Evolutionary conservation across 2,113 vertebrate species (phyloP).

Genomic region (Alaudala cheleensis): DNA sequence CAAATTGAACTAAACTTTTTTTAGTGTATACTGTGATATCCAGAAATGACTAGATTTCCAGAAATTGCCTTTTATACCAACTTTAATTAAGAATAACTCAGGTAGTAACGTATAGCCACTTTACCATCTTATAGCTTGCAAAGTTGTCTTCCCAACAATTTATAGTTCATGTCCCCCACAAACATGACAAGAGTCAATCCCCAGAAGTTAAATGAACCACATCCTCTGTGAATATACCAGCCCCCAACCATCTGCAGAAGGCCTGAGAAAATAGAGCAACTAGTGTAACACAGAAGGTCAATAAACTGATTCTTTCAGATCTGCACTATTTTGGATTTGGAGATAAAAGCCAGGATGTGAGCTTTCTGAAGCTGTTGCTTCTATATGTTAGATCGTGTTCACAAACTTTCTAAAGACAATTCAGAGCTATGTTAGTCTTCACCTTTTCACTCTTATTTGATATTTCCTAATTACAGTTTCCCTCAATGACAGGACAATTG

Average conservation of each 20-base stretch:
- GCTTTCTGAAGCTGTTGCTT: background rate
- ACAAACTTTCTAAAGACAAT: background rate
- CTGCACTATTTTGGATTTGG: background rate
- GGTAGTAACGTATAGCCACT: background rate
- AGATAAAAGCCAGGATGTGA: background rate
- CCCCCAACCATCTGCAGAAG: slow-evolving; percentile 42
- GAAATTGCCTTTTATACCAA: background rate
- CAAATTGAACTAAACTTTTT: background rate
- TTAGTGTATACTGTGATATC: background rate
- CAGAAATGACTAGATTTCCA: background rate
- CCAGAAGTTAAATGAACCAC: slow-evolving; percentile 24
- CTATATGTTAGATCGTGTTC: background rate
- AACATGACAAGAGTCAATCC: background rate
- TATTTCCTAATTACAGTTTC: slow-evolving; percentile 29
- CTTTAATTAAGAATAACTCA: background rate
- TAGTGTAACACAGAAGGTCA: slow-evolving; percentile 23
- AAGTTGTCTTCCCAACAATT: background rate
- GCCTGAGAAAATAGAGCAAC: slow-evolving; percentile 47
- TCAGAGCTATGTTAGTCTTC: background rate
- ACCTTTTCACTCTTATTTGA: background rate
- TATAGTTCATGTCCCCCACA: background rate
- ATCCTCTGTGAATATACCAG: slow-evolving; percentile 35
- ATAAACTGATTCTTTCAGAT: slow-evolving; percentile 10
- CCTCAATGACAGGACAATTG: background rate
- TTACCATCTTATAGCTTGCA: background rate